Evolutionary conservation across 1,140 invertebrate species (phyloP), one percentile per base, ranked within the genome.

Genomic region (Drosophila littoralis): DNA sequence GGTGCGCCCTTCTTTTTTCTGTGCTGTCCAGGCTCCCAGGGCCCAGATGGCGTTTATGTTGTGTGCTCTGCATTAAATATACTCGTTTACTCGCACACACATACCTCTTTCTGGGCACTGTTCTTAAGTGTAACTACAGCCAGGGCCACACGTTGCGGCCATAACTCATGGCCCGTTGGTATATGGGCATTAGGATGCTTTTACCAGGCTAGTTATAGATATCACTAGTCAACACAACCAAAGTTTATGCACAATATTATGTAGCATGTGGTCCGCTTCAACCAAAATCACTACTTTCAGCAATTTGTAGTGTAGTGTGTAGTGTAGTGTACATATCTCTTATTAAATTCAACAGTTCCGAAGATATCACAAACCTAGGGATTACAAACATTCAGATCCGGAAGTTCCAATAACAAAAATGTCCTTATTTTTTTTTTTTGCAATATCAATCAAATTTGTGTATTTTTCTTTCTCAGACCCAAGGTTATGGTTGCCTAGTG

Each of bases 101-200:
- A 50, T n/a, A 15, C 45, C 42, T 45, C 22, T 36, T 42, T 48
- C 7, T 38, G 40, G 13, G 33, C 42, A 65, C 64, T 69, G 68
- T 70, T 70, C 60, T 68, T 69, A 77, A 88, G 77, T 83, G 84
- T 88, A 89, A 83, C 83, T 88, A 88, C 79, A 88, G 66, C 38
- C 51, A 45, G 61, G 76, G 73, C 73, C 73, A 83, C 83, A 88
- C 83, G 84, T 88, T 88, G 84, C 38, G 79, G 69, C 84, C 84
- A 89, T 88, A 88, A 75, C 86, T 88, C 69, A 89, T 79, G 79
- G 68, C 43, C 72, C 72, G 58, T 52, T 61, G 45, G 77, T 50
- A 68, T 55, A 58, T 58, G 82, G 78, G 80, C 67, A 78, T 76
- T 60, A 82, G 76, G 67, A 82, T 73, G 76, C 79, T 79, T 79